Conservation (phyloP, 2,113 vertebrate species). For the Hassar affinis region DNA sequence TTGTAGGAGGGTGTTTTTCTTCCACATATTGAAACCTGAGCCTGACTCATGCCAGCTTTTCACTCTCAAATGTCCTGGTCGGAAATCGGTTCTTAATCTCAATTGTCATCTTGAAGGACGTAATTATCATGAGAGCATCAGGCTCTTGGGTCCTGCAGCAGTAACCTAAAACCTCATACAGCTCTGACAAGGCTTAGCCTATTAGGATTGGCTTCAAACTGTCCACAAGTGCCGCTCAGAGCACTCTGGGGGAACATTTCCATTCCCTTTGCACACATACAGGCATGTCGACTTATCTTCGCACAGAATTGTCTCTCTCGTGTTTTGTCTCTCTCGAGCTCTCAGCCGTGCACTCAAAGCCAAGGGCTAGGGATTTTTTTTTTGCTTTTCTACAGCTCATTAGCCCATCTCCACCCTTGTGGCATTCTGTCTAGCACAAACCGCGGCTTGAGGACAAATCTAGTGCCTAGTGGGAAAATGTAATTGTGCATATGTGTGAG, state of each 20-base stretch:
- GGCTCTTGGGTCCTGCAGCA: slow-evolving; percentile 38
- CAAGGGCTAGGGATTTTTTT: neutral
- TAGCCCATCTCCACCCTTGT: slow-evolving; percentile 35
- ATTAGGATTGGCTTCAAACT: slow-evolving; percentile 49
- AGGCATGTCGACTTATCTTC: slow-evolving; percentile 31
- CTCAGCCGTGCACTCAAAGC: slow-evolving; percentile 13
- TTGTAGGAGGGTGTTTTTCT: slow-evolving; percentile 26
- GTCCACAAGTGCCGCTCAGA: slow-evolving; percentile 44
- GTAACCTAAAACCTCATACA: slow-evolving; percentile 43
- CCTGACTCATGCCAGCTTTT: slow-evolving; percentile 8
- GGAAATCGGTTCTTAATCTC: neutral
- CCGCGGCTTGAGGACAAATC: slow-evolving; percentile 45
- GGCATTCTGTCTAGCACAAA: slow-evolving; percentile 22
- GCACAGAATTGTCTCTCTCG: slow-evolving; percentile 22
- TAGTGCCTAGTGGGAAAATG: neutral
- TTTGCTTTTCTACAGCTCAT: slow-evolving; percentile 41
- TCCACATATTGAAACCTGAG: neutral
- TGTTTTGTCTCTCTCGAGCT: slow-evolving; percentile 6
- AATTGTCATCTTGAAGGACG: slow-evolving; percentile 33
- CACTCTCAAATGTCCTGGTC: slow-evolving; percentile 20
- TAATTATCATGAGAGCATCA: slow-evolving; percentile 43
- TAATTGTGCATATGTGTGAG: slow-evolving; percentile 1
- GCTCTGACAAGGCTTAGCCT: slow-evolving; percentile 29
- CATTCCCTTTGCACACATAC: slow-evolving; percentile 25
- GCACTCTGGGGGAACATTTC: slow-evolving; percentile 30